These are phyloP conservation scores for Anhinga rufa DNA, from an alignment of 2,113 vertebrate species.

Conservation along the genomic window DNA sequence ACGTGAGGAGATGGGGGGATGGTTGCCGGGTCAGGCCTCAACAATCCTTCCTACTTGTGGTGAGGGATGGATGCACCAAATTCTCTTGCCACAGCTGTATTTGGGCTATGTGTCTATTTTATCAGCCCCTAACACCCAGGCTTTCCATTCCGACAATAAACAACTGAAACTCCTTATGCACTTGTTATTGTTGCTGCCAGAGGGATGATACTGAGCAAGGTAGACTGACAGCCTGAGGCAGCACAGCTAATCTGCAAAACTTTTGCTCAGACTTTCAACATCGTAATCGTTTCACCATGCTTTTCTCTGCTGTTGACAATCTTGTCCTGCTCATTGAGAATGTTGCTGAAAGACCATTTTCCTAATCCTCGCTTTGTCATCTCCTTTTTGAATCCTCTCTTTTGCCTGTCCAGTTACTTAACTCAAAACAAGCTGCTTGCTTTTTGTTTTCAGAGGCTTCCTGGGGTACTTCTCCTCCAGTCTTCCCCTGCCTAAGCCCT, in stretches of 20 bases:
- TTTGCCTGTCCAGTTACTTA: not conserved
- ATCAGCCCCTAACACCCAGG: not conserved
- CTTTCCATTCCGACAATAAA: not conserved
- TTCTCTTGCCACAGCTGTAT: not conserved
- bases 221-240: not conserved
- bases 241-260: not conserved
- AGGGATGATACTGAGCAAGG: not conserved
- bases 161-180: not conserved
- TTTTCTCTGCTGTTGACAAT: not conserved
- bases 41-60: not conserved
- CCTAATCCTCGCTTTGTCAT: not conserved
- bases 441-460: not conserved
- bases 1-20: not conserved
- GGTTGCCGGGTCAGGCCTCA: not conserved
- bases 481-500: not conserved
- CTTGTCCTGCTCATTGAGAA: not conserved
- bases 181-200: not conserved
- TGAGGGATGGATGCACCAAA: not conserved
- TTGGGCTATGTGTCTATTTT: not conserved
- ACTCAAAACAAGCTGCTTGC: not conserved
- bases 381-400: not conserved
- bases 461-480: not conserved
- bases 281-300: accelerated
- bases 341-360: not conserved
- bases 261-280: not conserved